phyloP scores from a whole-genome alignment of 2,888 invertebrate genomes.

The Diarsia dahlii region DNA sequence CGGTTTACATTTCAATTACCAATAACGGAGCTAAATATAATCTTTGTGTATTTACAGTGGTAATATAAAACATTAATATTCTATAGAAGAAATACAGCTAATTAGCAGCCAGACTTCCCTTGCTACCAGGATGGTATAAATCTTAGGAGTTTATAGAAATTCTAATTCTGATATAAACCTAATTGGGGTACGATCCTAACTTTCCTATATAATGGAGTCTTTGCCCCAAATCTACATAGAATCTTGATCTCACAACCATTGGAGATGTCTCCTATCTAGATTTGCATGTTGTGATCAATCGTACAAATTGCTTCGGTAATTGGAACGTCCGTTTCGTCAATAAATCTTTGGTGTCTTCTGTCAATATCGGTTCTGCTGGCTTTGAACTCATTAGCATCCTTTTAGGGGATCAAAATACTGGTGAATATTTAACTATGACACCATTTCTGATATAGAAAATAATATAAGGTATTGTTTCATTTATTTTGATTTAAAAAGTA shows the following conservation, averaged over 20 bases:
- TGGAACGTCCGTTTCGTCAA: slow-evolving; percentile 10
- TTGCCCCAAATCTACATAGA: slow-evolving; percentile 30
- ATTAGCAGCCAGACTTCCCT: slow-evolving; percentile 21
- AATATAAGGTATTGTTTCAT: neutral
- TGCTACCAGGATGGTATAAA: neutral
- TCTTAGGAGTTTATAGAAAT: slow-evolving; percentile 9
- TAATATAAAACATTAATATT: slow-evolving; percentile 4
- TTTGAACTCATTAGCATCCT: neutral
- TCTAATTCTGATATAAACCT: slow-evolving; percentile 8
- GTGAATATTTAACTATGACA: neutral
- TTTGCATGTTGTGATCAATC: slow-evolving; percentile 39
- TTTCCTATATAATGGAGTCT: slow-evolving; percentile 15
- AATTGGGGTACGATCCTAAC: slow-evolving; percentile 1
- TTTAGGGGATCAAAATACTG: neutral
- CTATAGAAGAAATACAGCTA: neutral
- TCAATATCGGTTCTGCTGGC: neutral
- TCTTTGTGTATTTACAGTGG: slow-evolving; percentile 19
- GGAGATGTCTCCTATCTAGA: slow-evolving; percentile 13
- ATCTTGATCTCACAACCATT: slow-evolving; percentile 8
- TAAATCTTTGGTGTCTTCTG: slow-evolving; percentile 10
- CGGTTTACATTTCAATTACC: slow-evolving; percentile 57
- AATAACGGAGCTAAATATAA: slow-evolving; percentile 48
- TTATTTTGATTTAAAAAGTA: neutral
- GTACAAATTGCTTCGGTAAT: slow-evolving; percentile 41
- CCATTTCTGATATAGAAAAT: neutral